Evolutionary conservation across 1,140 invertebrate genomes (phyloP), one percentile per base, ranked within the genome.

Genomic region (Zaprionus ghesquierei): DNA sequence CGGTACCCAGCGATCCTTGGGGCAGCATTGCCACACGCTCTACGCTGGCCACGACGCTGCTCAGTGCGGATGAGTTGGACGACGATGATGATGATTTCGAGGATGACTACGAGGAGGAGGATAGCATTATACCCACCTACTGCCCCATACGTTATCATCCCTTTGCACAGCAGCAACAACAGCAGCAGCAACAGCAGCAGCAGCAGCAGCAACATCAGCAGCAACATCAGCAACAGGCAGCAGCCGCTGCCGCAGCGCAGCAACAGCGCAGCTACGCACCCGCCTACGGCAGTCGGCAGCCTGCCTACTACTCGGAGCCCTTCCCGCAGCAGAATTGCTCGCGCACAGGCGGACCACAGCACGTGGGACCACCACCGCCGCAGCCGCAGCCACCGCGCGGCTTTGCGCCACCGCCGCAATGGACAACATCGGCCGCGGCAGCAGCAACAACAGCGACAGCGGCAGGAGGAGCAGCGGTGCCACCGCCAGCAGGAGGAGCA

Each of bases 1-100:
- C 93, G 0, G 93, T 93, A 56, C 93, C 93, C n/a, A 90, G 91
- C 22, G 92, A 92, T 92, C 93, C 81, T 58, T 93, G 66, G 93
- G 93, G 93, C 71, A 92, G 75, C 55, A 91, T 91, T 60, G 79
- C 89, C 31, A 92, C 93, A 12, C 91, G 92, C 18, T 93, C 93
- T 2, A 92, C 93, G 13, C 77, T 93, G 29, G 92, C 93, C 9
- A 93, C 93, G 12, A 93, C 93, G 5, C 77, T 93, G 35, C 89
- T 94, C 3, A 93, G 92, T 13, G 81, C 90, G 33, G 93, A 93
- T 63, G 92, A 93, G 55, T 49, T 92, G 60, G 91, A 92, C 56
- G 93, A 93, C 54, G 93, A 94, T 55, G 93, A 93, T 29, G 93
- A 94, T 69, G 93, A 94, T 61, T 94, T 94, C 27, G 93, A 94